Percentiles rank a stretch among this genome's conserved stretches.
Evolutionary conservation across 2,113 vertebrate genomes (phyloP).

Genomic region (Kryptolebias marmoratus): DNA sequence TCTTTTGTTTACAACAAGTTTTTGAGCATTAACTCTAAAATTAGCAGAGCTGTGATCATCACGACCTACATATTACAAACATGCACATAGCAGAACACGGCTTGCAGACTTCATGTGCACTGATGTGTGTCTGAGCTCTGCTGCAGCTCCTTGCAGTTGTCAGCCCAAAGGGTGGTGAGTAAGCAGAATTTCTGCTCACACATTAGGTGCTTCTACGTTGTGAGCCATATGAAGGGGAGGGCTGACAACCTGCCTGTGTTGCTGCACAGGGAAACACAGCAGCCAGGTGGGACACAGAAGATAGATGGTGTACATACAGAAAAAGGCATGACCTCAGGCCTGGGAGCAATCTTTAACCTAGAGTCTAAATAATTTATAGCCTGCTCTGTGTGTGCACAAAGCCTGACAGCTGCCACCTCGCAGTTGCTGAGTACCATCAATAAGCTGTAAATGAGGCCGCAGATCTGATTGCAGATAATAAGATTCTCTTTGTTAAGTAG

Average conservation of each 20-base stretch:
- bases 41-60: neutral
- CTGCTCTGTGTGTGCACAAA: constrained; percentile 31
- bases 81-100: constrained; percentile 6
- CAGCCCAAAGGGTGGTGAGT: constrained; percentile 74
- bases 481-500: constrained; percentile 9
- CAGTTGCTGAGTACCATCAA: constrained; percentile 39
- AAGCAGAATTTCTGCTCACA: constrained; percentile 71
- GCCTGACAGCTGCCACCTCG: constrained; percentile 50
- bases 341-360: constrained; percentile 54
- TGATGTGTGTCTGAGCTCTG: constrained; percentile 14
- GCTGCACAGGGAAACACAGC: constrained; percentile 29
- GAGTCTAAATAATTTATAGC: constrained; percentile 64
- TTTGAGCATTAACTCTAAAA: neutral
- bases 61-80: neutral
- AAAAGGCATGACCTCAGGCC: constrained; percentile 34
- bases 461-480: constrained; percentile 7
- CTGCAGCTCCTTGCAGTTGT: constrained; percentile 67
- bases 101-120: constrained; percentile 10
- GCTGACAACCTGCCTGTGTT: constrained; percentile 31
- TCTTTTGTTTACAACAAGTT: neutral
- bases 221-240: constrained; percentile 39
- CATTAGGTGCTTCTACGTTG: constrained; percentile 48
- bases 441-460: constrained; percentile 12
- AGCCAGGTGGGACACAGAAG: constrained; percentile 12
- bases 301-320: constrained; percentile 19